Evolutionary conservation across 2,797 vertebrate genomes (phyloP).

Genomic region (Cynopterus sphinx): DNA sequence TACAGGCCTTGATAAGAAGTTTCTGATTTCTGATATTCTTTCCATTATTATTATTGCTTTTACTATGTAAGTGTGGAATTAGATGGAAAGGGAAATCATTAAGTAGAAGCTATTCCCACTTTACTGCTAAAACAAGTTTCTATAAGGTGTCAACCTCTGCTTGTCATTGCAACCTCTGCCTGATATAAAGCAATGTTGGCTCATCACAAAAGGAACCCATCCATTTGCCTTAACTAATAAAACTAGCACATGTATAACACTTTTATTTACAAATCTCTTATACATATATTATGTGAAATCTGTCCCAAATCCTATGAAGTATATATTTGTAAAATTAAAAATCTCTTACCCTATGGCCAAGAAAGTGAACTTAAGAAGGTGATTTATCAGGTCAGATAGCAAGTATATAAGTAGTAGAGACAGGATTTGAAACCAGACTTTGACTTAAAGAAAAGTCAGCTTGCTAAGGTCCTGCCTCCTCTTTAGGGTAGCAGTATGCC

Average conservation of each 20-base stretch:
- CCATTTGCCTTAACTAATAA: background rate
- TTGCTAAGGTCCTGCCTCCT: background rate
- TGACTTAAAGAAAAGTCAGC: background rate
- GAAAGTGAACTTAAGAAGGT: background rate
- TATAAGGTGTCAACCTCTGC: background rate
- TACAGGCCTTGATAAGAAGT: background rate
- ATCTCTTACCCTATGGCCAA: background rate
- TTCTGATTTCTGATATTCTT: background rate
- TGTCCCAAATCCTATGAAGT: background rate
- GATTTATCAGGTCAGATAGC: background rate
- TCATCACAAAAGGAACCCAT: background rate
- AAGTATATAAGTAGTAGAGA: background rate
- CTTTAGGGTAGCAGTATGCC: background rate
- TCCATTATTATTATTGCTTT: background rate
- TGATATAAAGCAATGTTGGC: background rate
- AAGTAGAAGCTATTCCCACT: background rate
- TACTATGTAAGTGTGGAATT: background rate
- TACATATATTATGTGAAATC: background rate
- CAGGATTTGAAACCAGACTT: background rate
- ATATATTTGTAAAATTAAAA: background rate
- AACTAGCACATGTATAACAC: background rate
- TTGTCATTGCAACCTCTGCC: background rate
- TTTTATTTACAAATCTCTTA: background rate
- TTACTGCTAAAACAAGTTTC: background rate
- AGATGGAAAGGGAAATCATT: background rate